Conservation (phyloP, 1,140 invertebrate genomes). For the Atta texana region DNA sequence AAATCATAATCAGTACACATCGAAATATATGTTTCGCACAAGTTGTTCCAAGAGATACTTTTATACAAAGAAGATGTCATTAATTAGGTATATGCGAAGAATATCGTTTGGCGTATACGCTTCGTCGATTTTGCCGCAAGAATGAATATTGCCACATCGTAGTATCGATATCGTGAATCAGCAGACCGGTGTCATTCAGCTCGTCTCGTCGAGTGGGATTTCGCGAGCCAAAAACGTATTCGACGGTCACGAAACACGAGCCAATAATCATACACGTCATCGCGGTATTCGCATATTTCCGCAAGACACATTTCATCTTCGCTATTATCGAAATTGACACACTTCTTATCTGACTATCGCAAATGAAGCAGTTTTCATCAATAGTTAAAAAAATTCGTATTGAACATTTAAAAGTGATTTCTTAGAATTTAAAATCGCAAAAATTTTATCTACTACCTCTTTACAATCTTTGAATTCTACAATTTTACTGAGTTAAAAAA, state of each 20-base stretch:
- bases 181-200: neutral
- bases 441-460: neutral
- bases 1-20: slow-evolving; percentile 33
- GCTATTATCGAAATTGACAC: neutral
- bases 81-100: neutral
- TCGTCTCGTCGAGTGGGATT: neutral
- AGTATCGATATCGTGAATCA: slow-evolving; percentile 6
- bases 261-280: slow-evolving; percentile 45
- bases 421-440: neutral
- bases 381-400: neutral
- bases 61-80: neutral
- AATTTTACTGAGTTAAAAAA: too few species aligned
- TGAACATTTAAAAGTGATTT: neutral
- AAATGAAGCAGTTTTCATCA: neutral
- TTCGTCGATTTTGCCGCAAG: neutral
- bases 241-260: slow-evolving; percentile 31
- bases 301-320: neutral
- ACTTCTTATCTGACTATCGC: neutral
- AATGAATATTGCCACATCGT: neutral
- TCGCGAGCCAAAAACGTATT: slow-evolving; percentile 18
- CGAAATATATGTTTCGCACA: neutral
- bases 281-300: neutral
- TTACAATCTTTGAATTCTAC: neutral
- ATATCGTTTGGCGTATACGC: slow-evolving; percentile 5
- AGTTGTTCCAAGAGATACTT: neutral